Conservation (phyloP, 2,888 invertebrate species). For the Schizotus pectinicornis region DNA sequence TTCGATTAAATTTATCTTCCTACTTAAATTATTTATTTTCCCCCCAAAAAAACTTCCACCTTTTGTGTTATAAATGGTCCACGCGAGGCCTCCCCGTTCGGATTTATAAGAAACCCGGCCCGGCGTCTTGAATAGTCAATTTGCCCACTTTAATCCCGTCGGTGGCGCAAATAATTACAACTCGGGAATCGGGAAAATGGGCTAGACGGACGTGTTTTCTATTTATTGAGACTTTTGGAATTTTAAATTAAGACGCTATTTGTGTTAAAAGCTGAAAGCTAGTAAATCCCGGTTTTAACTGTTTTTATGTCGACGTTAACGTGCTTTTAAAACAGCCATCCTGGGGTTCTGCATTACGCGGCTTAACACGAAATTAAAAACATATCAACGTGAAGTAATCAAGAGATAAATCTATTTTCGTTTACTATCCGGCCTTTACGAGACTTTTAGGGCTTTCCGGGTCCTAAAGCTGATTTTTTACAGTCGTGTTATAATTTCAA, state of each 20-base stretch:
- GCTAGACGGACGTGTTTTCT: no score
- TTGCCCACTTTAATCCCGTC: no score
- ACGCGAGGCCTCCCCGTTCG: not conserved
- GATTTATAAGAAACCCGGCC: no score
- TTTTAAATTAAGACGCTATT: conserved; percentile 18
- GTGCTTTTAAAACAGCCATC: conserved; percentile 12
- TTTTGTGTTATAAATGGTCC: not conserved
- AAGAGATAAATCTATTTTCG: conserved; percentile 14
- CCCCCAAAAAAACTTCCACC: conserved; percentile 1
- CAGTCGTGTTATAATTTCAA: not conserved
- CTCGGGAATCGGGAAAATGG: no score
- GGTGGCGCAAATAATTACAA: no score
- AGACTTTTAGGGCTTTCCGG: not conserved
- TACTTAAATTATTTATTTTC: conserved; percentile 29
- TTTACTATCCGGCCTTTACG: conserved; percentile 1
- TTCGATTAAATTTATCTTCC: conserved; percentile 38
- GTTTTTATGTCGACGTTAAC: conserved; percentile 22
- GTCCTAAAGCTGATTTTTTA: not conserved
- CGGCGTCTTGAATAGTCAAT: no score
- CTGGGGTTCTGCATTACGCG: conserved; percentile 15
- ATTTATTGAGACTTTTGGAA: not conserved
- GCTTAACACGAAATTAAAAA: conserved; percentile 23
- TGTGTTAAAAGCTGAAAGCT: conserved; percentile 14
- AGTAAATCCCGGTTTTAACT: conserved; percentile 18
- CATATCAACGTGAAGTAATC: conserved; percentile 20